These are phyloP conservation scores for Phataginus tetradactyla DNA, from an alignment of 2,797 vertebrate species.

Conservation along the genomic window DNA sequence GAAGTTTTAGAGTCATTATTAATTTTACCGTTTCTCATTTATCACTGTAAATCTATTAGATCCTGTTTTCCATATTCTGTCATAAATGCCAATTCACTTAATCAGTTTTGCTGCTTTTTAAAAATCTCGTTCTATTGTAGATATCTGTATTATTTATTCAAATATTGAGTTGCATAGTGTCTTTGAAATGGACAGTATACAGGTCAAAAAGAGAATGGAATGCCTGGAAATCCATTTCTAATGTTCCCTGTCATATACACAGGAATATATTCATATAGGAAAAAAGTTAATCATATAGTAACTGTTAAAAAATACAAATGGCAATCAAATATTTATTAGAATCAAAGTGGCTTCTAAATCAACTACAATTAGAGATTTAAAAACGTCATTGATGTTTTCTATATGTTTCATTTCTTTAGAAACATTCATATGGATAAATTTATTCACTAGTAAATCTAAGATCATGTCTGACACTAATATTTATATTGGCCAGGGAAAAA, in stretches of 20 bases:
- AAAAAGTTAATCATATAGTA: neutral
- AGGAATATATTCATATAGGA: neutral
- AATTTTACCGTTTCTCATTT: constrained; percentile 45
- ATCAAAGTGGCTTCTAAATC: neutral
- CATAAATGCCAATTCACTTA: constrained; percentile 17
- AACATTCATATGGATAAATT: neutral
- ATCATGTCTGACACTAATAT: neutral
- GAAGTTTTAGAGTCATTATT: neutral
- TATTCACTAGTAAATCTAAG: neutral
- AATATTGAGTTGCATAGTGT: neutral
- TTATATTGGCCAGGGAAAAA: neutral
- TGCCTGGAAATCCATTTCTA: neutral
- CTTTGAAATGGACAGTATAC: neutral
- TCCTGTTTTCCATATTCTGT: neutral
- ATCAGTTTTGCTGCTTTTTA: constrained; percentile 38
- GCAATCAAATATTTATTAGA: neutral
- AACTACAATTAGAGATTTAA: neutral
- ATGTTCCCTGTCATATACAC: neutral
- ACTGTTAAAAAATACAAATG: neutral
- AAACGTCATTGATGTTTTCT: neutral
- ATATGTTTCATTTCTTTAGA: neutral
- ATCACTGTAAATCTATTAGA: neutral
- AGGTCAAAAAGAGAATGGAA: neutral
- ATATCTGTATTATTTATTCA: neutral
- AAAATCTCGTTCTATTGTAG: neutral